A percentile compares a stretch with the other conserved stretches of the same genome.
Conservation (phyloP, 1,140 invertebrate species). For the Drosophila lowei region DNA sequence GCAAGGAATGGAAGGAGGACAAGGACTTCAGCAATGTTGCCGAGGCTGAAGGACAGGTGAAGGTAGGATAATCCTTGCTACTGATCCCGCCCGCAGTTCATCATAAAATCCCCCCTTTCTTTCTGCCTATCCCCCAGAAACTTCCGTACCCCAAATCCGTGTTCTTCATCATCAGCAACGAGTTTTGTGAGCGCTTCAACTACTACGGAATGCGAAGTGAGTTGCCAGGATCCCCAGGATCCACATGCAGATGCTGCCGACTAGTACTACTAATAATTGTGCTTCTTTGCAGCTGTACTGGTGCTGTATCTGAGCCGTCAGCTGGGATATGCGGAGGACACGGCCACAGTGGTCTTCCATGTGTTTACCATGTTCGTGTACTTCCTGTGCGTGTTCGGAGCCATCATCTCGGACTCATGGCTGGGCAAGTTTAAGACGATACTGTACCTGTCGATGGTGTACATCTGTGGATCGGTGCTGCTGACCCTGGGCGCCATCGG, state of each 20-base stretch:
- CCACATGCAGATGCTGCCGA: too few species aligned
- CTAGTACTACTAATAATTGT: constrained; percentile 65
- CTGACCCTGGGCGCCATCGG: constrained; percentile 89
- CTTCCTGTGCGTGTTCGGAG: constrained; percentile 91
- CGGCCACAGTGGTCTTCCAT: constrained; percentile 91
- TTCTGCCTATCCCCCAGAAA: constrained; percentile 85
- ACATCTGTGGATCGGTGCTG: constrained; percentile 92
- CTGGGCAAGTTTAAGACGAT: constrained; percentile 94
- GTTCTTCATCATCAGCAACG: constrained; percentile 97
- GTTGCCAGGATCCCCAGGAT: constrained; percentile 61
- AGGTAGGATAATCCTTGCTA: constrained; percentile 20
- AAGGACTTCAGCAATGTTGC: constrained; percentile 48
- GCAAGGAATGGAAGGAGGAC: constrained; percentile 31
- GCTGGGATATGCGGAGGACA: constrained; percentile 86
- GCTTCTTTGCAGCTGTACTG: constrained; percentile 87
- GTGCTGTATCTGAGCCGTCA: constrained; percentile 89
- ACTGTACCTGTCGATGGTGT: constrained; percentile 94
- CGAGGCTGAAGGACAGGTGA: constrained; percentile 75
- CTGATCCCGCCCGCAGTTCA: background rate
- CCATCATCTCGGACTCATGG: constrained; percentile 92
- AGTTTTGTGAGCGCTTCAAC: constrained; percentile 98
- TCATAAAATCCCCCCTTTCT: too few species aligned
- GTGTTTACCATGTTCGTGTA: constrained; percentile 92
- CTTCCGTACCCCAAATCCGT: constrained; percentile 93
- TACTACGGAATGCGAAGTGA: constrained; percentile 98